A percentile compares a stretch with the other conserved stretches of the same genome.
phyloP scores from a whole-genome alignment of 2,888 invertebrate genomes.

The Andrena bucephala region DNA sequence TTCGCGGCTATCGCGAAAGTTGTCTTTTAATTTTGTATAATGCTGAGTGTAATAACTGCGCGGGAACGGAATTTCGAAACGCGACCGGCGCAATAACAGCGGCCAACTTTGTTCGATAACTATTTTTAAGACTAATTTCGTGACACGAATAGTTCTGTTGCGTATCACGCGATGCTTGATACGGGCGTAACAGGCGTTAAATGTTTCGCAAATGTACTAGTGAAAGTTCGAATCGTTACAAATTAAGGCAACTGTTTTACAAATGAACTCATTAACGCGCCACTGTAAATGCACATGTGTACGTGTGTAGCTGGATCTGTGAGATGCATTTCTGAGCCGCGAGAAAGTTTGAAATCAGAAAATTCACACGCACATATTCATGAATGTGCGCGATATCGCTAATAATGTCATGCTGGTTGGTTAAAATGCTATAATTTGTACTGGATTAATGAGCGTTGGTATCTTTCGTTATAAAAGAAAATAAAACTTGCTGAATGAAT shows the following conservation, averaged over 20 bases:
- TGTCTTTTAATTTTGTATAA: constrained; percentile 24
- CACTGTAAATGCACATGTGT: too few relatives aligned
- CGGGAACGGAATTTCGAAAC: neutral
- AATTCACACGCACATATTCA: too few relatives aligned
- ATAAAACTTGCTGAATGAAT: too few relatives aligned
- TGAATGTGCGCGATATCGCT: too few relatives aligned
- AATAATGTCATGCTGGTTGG: too few relatives aligned
- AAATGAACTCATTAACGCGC: too few relatives aligned
- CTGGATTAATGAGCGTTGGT: too few relatives aligned
- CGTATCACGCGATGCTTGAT: neutral
- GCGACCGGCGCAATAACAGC: neutral
- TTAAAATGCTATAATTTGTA: too few relatives aligned
- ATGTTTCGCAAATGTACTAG: neutral
- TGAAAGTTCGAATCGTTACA: neutral
- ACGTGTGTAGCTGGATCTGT: too few relatives aligned
- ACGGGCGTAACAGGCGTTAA: neutral
- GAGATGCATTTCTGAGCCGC: too few relatives aligned
- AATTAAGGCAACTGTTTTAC: neutral
- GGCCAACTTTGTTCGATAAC: constrained; percentile 3
- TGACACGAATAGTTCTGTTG: neutral
- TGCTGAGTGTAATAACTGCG: neutral
- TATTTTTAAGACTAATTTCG: neutral
- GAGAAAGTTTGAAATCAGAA: too few relatives aligned
- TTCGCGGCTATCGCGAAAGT: constrained; percentile 13
- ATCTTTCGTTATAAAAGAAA: too few relatives aligned